Conservation (phyloP, 1,140 invertebrate genomes). For the Ips typographus region DNA sequence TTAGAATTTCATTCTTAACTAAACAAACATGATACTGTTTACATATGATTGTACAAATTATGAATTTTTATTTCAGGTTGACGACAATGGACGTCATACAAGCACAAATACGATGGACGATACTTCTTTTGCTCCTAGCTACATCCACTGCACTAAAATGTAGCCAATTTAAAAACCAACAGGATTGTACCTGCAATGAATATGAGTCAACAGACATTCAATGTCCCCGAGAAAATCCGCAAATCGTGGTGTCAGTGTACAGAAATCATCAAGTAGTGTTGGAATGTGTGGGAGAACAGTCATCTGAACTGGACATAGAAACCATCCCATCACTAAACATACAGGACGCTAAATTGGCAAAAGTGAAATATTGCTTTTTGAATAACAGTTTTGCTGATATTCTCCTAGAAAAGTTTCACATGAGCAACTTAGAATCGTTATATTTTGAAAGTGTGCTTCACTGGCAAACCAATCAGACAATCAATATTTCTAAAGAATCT, state of each 20-base stretch:
- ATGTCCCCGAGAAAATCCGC: conserved; percentile 8
- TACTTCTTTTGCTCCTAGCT: too few relatives aligned
- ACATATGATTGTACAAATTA: too few relatives aligned
- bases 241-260: conserved; percentile 4
- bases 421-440: conserved; percentile 6
- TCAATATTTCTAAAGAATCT: conserved; percentile 6
- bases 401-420: conserved; percentile 10
- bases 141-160: too few relatives aligned
- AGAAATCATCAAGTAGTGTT: neutral
- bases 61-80: too few relatives aligned
- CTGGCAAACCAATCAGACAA: neutral
- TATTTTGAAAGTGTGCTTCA: conserved; percentile 7
- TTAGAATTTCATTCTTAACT: too few relatives aligned
- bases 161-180: neutral
- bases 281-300: conserved; percentile 2
- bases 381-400: conserved; percentile 12
- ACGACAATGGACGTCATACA: too few relatives aligned
- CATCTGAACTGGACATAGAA: conserved; percentile 7
- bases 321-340: conserved; percentile 6
- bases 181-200: neutral
- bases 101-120: too few relatives aligned
- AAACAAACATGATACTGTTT: too few relatives aligned
- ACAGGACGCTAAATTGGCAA: conserved; percentile 1
- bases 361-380: conserved; percentile 19
- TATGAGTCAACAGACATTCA: conserved; percentile 4